phyloP scores from a whole-genome alignment of 2,113 vertebrate species.

The Ictidomys tridecemlineatus region DNA sequence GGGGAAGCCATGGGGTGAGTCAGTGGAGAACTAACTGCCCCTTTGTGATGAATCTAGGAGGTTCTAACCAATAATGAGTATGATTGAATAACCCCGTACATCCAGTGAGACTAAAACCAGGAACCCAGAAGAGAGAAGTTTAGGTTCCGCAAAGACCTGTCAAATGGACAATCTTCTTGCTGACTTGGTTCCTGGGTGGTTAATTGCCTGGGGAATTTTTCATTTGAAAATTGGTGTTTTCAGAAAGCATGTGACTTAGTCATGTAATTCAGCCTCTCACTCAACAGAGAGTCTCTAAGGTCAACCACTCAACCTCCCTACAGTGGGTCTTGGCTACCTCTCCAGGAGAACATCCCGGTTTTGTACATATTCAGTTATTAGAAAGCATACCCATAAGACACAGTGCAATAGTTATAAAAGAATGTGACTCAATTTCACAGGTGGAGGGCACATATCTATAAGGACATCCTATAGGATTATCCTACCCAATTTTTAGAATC shows the following conservation, averaged over 20 bases:
- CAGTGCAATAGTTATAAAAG: not conserved
- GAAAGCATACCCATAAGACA: not conserved
- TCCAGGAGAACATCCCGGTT: not conserved
- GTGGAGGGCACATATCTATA: not conserved
- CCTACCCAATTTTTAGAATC: not conserved
- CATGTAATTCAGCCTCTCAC: not conserved
- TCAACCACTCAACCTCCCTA: not conserved
- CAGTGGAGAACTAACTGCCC: not conserved
- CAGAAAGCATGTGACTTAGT: not conserved
- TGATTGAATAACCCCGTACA: not conserved
- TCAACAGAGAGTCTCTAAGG: not conserved
- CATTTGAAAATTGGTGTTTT: constrained; percentile 5
- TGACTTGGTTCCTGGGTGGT: not conserved
- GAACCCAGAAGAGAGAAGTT: not conserved
- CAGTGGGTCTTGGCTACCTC: not conserved
- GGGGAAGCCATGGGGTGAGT: not conserved
- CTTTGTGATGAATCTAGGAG: not conserved
- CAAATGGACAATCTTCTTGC: not conserved
- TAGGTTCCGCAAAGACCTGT: not conserved
- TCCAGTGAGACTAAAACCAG: not conserved
- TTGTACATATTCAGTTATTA: not conserved
- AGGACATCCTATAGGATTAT: not conserved
- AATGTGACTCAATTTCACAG: not conserved
- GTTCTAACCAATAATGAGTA: not conserved
- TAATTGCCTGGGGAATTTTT: not conserved